Percentiles rank a stretch among this genome's conserved stretches.
These are phyloP conservation scores for Drosophila mauritiana DNA, from an alignment of 1,140 invertebrate species.

Conservation along the genomic window DNA sequence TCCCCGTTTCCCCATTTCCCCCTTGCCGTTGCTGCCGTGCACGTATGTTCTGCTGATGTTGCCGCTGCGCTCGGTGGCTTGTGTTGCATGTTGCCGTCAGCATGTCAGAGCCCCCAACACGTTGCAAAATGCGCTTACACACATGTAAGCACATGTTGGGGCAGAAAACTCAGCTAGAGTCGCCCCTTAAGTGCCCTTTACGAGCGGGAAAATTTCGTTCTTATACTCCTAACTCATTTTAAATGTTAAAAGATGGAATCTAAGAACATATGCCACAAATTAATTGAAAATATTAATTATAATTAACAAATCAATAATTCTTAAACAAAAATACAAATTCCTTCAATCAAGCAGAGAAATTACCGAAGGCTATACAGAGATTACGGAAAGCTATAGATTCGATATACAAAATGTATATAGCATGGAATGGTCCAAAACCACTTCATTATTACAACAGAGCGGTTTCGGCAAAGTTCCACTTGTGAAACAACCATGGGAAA, in stretches of 20 bases:
- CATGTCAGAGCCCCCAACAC: conserved; percentile 62
- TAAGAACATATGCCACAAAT: too few relatives aligned
- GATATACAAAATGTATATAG: too few relatives aligned
- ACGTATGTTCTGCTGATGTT: conserved; percentile 14
- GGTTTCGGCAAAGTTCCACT: neutral
- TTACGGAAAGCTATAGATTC: too few relatives aligned
- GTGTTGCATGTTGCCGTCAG: conserved; percentile 69
- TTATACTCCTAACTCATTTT: neutral
- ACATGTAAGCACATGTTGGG: conserved; percentile 40
- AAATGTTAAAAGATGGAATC: too few relatives aligned
- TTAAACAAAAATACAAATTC: too few relatives aligned
- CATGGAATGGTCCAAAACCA: too few relatives aligned
- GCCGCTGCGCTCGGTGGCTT: conserved; percentile 33
- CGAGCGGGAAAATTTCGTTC: neutral
- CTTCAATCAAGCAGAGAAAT: too few relatives aligned
- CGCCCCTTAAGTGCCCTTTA: neutral
- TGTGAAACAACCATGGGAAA: neutral
- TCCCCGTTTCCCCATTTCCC: conserved; percentile 6
- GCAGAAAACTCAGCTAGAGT: neutral
- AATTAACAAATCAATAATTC: too few relatives aligned
- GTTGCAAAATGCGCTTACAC: conserved; percentile 41
- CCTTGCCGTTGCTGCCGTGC: conserved; percentile 39
- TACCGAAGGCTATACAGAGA: too few relatives aligned
- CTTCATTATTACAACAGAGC: too few relatives aligned
- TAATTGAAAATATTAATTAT: too few relatives aligned